These are phyloP conservation scores for Pteria penguin DNA, from an alignment of 2,888 invertebrate species.

Conservation along the genomic window DNA sequence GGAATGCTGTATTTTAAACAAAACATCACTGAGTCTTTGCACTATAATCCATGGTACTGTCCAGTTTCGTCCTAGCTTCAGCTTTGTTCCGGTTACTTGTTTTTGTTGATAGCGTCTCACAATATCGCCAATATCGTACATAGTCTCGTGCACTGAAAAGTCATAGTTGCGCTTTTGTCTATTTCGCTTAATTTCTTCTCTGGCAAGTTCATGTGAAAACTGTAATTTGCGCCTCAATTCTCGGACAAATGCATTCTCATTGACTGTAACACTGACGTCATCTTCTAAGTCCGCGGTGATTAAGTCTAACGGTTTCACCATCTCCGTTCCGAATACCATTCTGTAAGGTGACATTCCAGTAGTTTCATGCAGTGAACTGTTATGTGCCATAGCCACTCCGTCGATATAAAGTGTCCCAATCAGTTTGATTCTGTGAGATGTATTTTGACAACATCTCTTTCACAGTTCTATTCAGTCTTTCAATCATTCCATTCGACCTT, in stretches of 20 bases:
- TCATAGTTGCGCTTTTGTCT: slow-evolving; percentile 34
- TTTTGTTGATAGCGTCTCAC: background rate
- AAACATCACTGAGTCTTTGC: no score
- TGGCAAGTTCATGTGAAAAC: slow-evolving; percentile 3
- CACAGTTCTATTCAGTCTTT: no score
- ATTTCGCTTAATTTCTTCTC: background rate
- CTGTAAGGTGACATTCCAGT: slow-evolving; percentile 44
- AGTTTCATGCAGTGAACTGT: slow-evolving; percentile 40
- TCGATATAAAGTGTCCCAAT: slow-evolving; percentile 49
- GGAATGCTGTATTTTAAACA: slow-evolving; percentile 7
- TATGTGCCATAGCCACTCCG: slow-evolving; percentile 38
- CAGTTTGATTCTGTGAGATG: slow-evolving; percentile 37
- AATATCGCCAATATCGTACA: slow-evolving; percentile 16
- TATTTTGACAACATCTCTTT: slow-evolving; percentile 44
- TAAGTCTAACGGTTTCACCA: slow-evolving; percentile 30
- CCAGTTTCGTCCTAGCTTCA: no score
- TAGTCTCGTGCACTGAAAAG: slow-evolving; percentile 4
- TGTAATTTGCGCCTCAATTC: no score
- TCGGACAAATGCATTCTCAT: background rate
- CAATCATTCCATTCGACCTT: no score
- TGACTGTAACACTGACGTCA: no score
- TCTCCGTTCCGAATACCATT: slow-evolving; percentile 41
- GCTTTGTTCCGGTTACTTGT: background rate
- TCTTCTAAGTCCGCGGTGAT: slow-evolving; percentile 9
- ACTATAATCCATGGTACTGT: no score